phyloP scores from a whole-genome alignment of 2,888 invertebrate genomes.

The Cephus pygmeus region DNA sequence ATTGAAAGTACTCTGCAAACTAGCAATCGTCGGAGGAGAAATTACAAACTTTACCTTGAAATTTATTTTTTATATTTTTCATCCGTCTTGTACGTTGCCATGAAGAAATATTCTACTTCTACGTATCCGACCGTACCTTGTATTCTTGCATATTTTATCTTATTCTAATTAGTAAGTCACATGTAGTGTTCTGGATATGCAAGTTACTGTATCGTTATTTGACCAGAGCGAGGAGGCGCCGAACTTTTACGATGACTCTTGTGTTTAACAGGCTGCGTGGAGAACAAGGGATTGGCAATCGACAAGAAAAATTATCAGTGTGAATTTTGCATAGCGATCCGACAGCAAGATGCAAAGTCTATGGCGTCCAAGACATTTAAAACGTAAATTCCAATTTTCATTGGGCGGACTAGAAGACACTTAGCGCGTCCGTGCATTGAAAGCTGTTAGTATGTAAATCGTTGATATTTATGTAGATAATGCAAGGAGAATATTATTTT shows the following conservation, averaged over 20 bases:
- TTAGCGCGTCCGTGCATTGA: slow-evolving; percentile 27
- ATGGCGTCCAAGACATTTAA: slow-evolving; percentile 55
- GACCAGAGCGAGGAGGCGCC: neutral
- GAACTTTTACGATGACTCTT: neutral
- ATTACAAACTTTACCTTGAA: neutral
- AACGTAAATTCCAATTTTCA: slow-evolving; percentile 32
- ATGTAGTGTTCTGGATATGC: neutral
- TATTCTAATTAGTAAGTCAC: neutral
- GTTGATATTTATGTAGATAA: slow-evolving; percentile 25
- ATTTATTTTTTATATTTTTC: neutral
- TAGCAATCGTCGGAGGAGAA: neutral
- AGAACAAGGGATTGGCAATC: slow-evolving; percentile 56
- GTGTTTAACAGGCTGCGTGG: slow-evolving; percentile 58
- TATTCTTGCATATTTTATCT: neutral
- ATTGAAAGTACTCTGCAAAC: neutral
- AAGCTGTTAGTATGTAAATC: slow-evolving; percentile 26
- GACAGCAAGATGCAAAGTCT: slow-evolving; percentile 50
- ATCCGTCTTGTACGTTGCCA: neutral
- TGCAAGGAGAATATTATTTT: slow-evolving; percentile 4
- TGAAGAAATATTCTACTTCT: neutral
- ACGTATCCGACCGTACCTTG: neutral
- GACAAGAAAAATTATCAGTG: slow-evolving; percentile 61
- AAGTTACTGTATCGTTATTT: neutral
- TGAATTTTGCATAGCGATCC: slow-evolving; percentile 58
- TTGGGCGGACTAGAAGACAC: neutral